These are phyloP conservation scores for Actinopyga echinites DNA, from an alignment of 53 echinoderm and acorn worm genomes.

Conservation along the genomic window DNA sequence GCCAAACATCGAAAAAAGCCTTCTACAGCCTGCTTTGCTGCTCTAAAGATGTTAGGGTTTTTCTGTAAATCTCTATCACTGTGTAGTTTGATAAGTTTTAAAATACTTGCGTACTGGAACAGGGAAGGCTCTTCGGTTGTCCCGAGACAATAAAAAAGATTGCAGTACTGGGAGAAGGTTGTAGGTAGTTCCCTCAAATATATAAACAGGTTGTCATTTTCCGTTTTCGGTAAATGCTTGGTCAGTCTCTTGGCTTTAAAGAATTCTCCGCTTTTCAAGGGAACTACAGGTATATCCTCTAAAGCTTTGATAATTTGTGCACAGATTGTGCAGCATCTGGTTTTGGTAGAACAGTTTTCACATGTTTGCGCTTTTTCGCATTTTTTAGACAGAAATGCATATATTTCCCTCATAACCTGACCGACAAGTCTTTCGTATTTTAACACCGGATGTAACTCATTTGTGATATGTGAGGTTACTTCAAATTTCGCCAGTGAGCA, in stretches of 20 bases:
- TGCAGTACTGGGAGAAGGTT: background rate
- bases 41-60: background rate
- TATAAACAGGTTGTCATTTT: background rate
- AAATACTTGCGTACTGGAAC: background rate
- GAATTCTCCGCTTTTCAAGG: background rate
- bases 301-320: background rate
- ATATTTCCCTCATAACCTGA: background rate
- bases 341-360: background rate
- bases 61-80: background rate
- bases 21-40: constrained; percentile 2
- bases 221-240: background rate
- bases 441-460: too few relatives aligned
- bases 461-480: too few relatives aligned
- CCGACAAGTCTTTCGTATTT: background rate
- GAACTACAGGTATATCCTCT: background rate
- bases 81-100: background rate
- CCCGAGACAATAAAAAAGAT: background rate
- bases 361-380: background rate
- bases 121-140: background rate
- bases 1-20: background rate
- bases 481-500: background rate
- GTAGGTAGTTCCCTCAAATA: background rate
- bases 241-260: constrained; percentile 17
- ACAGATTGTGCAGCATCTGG: background rate
- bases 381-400: background rate